phyloP scores from a whole-genome alignment of 2,113 vertebrate genomes.

The Mohoua ochrocephala region DNA sequence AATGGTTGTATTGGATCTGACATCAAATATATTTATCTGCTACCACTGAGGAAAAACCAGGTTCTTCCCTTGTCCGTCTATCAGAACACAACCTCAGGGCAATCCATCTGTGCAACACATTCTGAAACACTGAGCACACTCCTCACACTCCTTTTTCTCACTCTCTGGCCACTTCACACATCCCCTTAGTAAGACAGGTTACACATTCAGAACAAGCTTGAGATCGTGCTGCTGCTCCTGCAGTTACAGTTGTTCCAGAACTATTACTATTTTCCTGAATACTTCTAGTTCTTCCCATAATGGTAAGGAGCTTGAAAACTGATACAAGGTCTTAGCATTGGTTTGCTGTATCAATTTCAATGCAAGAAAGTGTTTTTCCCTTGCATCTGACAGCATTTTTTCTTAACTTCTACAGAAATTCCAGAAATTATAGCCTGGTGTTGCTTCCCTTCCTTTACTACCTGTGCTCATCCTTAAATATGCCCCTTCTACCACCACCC shows the following conservation, averaged over 20 bases:
- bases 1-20: background rate
- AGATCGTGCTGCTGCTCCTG: background rate
- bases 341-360: background rate
- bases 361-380: background rate
- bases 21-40: background rate
- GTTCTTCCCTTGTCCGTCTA: background rate
- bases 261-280: background rate
- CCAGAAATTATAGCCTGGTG: background rate
- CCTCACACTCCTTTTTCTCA: background rate
- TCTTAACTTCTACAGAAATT: background rate
- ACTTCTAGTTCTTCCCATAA: background rate
- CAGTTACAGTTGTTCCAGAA: background rate
- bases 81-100: background rate
- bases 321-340: background rate
- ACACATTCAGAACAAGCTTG: accelerated
- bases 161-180: background rate
- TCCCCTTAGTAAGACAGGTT: background rate
- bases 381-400: background rate
- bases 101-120: accelerated
- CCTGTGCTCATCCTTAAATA: background rate
- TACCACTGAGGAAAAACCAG: background rate
- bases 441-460: background rate
- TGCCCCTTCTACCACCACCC: background rate
- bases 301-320: background rate
- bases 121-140: background rate